A percentile compares a stretch with the other conserved stretches of the same genome.
phyloP scores from a whole-genome alignment of 2,888 invertebrate species.

The Erebia aethiops region DNA sequence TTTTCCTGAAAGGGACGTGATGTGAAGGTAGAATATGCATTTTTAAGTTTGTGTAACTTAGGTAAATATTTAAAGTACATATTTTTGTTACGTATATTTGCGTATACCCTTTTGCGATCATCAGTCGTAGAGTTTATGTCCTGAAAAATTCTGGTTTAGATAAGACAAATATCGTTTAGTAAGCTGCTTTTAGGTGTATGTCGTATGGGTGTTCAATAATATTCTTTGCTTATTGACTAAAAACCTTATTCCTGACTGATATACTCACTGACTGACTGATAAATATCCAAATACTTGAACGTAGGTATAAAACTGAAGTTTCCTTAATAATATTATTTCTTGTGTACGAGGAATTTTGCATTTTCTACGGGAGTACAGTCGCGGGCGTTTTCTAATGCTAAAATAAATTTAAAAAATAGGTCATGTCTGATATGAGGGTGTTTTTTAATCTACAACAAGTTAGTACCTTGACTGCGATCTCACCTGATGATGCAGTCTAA shows the following conservation, averaged over 20 bases:
- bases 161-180: neutral
- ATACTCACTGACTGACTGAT: too few species aligned
- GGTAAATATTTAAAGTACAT: slow-evolving; percentile 25
- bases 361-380: too few species aligned
- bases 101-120: neutral
- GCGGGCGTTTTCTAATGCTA: too few species aligned
- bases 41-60: slow-evolving; percentile 49
- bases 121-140: slow-evolving; percentile 1
- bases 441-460: too few species aligned
- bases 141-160: slow-evolving; percentile 3
- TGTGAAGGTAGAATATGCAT: slow-evolving; percentile 63
- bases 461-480: too few species aligned
- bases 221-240: neutral
- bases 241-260: neutral
- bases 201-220: neutral
- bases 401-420: too few species aligned
- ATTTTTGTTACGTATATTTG: slow-evolving; percentile 1
- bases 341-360: too few species aligned
- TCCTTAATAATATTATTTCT: too few species aligned
- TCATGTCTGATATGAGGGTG: neutral
- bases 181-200: neutral
- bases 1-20: slow-evolving; percentile 59
- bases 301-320: too few species aligned
- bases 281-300: too few species aligned
- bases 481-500: too few species aligned